Evolutionary conservation across 2,113 vertebrate species (phyloP).

Genomic region (Cettia cetti): DNA sequence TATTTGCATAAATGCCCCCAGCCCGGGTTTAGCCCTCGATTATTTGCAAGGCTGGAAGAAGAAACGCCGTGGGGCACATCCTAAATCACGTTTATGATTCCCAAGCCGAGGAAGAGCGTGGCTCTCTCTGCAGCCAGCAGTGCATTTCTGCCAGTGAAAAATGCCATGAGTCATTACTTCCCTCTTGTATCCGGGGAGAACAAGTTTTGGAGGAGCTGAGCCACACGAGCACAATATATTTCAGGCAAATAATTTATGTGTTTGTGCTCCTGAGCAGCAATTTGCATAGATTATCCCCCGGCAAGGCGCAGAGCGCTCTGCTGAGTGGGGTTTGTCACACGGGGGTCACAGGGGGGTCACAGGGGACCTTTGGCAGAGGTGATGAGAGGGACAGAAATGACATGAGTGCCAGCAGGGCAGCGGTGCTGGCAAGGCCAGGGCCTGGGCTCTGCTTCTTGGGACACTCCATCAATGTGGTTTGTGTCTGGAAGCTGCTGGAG

Average conservation of each 20-base stretch:
- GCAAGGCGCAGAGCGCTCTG: background rate
- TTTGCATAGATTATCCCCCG: conserved; percentile 36
- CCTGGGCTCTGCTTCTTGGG: background rate
- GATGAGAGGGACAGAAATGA: background rate
- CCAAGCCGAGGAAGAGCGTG: rapidly evolving
- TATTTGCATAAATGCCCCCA: background rate
- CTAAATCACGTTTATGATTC: background rate
- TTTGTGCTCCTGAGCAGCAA: background rate
- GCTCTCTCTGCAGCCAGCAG: background rate
- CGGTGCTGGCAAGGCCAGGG: rapidly evolving
- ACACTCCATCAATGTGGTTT: background rate
- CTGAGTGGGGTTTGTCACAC: background rate
- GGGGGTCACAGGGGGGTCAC: too few relatives aligned
- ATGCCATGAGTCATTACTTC: conserved; percentile 37
- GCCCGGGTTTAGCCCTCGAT: background rate
- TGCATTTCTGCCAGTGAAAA: background rate
- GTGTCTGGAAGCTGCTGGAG: background rate
- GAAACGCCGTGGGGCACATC: background rate
- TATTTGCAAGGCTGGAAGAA: background rate
- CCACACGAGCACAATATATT: background rate
- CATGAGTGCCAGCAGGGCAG: background rate
- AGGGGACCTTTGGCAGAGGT: background rate
- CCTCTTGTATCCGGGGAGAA: background rate
- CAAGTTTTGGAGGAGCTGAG: background rate
- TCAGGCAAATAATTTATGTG: conserved; percentile 23